Percentiles rank a stretch among this genome's conserved stretches.
Evolutionary conservation across 2,888 invertebrate genomes (phyloP).

Genomic region (Hylaea fasciaria): DNA sequence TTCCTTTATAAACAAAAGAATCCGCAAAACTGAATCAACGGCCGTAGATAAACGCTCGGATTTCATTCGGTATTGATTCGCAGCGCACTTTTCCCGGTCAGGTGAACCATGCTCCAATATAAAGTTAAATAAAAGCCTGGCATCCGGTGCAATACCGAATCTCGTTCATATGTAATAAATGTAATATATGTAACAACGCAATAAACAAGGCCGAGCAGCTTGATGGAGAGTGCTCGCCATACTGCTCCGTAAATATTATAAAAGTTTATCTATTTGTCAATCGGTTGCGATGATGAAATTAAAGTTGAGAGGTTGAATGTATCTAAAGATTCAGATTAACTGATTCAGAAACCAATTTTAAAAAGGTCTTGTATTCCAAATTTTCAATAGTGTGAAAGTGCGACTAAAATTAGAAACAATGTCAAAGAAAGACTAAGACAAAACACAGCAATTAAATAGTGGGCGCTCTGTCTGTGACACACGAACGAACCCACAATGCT

Average conservation of each 20-base stretch:
- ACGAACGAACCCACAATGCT: too few species aligned
- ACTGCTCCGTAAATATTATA: conserved; percentile 17
- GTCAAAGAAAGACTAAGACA: too few species aligned
- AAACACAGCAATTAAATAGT: too few species aligned
- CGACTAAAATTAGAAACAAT: too few species aligned
- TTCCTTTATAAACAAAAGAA: background rate
- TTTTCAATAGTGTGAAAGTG: too few species aligned
- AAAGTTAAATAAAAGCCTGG: conserved; percentile 13
- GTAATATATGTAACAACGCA: conserved; percentile 19
- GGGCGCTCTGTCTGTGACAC: too few species aligned
- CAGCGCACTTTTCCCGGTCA: background rate
- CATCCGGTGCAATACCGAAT: conserved; percentile 16
- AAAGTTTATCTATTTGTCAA: conserved; percentile 23
- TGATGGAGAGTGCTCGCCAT: conserved; percentile 1
- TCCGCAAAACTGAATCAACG: background rate
- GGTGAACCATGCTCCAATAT: conserved; percentile 6
- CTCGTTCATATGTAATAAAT: too few species aligned
- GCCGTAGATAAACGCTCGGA: background rate
- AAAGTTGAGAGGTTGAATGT: background rate
- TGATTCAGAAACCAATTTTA: too few species aligned
- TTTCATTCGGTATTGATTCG: conserved; percentile 1
- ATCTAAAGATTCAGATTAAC: background rate
- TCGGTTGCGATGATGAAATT: conserved; percentile 6
- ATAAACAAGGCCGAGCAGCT: conserved; percentile 10
- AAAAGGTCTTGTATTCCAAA: too few species aligned